These are phyloP conservation scores for Chrysolina americana DNA, from an alignment of 2,888 invertebrate species.

Conservation along the genomic window DNA sequence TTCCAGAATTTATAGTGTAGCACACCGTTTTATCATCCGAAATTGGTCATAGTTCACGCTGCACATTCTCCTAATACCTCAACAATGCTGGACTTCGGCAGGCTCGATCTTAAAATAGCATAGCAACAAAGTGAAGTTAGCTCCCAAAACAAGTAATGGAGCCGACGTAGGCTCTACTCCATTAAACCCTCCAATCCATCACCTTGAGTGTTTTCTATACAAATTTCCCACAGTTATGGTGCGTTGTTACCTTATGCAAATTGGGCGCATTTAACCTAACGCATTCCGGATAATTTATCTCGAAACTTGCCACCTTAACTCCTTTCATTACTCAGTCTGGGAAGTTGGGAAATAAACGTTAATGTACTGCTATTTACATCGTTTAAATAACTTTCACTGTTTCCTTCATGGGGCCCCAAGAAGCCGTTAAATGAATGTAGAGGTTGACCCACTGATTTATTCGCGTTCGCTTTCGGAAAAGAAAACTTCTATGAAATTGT, in stretches of 20 bases:
- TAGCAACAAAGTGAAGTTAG: not conserved
- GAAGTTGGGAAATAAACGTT: constrained; percentile 53
- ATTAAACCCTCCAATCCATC: constrained; percentile 28
- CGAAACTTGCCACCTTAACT: constrained; percentile 45
- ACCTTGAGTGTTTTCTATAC: constrained; percentile 24
- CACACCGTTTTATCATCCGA: no score
- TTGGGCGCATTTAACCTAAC: constrained; percentile 54
- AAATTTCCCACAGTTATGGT: constrained; percentile 41
- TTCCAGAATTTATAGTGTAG: no score
- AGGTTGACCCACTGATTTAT: constrained; percentile 19
- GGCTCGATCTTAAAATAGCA: not conserved
- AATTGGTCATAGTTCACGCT: no score
- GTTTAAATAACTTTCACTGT: constrained; percentile 39
- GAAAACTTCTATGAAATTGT: constrained; percentile 9
- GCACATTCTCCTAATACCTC: not conserved
- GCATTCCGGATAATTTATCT: constrained; percentile 44
- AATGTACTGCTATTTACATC: constrained; percentile 51
- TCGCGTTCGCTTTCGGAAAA: not conserved
- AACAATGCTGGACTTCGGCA: not conserved
- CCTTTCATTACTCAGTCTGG: constrained; percentile 54
- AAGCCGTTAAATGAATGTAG: constrained; percentile 4
- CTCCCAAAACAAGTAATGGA: constrained; percentile 4
- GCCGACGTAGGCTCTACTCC: constrained; percentile 12
- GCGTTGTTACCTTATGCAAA: constrained; percentile 57
- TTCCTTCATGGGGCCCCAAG: constrained; percentile 12